These are phyloP conservation scores for Buphagus erythrorhynchus DNA, from an alignment of 2,797 vertebrate genomes.

Conservation along the genomic window DNA sequence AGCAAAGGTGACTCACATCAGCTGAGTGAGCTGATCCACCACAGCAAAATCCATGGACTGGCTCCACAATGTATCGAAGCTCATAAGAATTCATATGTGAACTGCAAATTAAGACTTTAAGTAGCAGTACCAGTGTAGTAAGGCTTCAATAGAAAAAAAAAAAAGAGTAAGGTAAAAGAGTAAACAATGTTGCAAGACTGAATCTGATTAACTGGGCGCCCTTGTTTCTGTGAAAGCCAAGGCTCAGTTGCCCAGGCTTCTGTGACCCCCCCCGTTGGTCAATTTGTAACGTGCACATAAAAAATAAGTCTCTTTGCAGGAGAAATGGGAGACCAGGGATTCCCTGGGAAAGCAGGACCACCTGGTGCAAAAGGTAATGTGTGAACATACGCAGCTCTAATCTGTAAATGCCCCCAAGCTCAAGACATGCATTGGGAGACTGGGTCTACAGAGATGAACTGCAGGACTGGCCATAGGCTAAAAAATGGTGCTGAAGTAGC, in stretches of 20 bases:
- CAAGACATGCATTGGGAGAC: neutral
- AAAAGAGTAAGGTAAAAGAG: neutral
- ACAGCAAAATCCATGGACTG: neutral
- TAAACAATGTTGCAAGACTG: neutral
- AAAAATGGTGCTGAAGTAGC: neutral
- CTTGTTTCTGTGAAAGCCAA: neutral
- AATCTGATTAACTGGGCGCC: neutral
- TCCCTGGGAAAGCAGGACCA: slow-evolving; percentile 6
- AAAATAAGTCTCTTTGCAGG: neutral
- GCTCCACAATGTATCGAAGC: neutral
- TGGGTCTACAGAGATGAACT: neutral
- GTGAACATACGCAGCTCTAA: neutral
- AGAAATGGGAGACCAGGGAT: neutral
- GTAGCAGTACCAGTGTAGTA: neutral
- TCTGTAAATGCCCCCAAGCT: neutral
- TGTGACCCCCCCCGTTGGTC: neutral
- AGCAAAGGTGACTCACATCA: neutral
- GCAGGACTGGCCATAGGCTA: neutral
- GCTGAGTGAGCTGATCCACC: neutral
- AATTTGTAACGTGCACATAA: neutral
- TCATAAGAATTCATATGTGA: neutral
- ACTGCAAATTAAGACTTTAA: neutral
- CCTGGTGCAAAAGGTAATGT: slow-evolving; percentile 18
- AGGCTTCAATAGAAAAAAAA: neutral
- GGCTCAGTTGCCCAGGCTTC: neutral